A percentile compares a stretch with the other conserved stretches of the same genome.
phyloP scores from a whole-genome alignment of 1,140 invertebrate species.

The Thrips palmi region DNA sequence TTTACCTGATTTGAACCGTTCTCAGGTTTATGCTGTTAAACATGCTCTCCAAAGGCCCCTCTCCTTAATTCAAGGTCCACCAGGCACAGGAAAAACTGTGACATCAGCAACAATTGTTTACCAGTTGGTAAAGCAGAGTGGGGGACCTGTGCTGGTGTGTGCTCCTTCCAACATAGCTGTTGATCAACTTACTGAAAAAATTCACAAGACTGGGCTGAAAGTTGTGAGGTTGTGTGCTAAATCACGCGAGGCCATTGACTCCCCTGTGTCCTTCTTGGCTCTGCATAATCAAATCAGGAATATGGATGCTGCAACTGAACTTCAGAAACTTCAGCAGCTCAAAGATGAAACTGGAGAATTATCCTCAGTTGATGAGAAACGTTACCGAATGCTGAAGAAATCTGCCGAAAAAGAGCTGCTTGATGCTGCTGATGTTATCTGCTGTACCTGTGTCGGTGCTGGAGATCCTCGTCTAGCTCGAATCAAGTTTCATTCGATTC shows the following conservation, averaged over 20 bases:
- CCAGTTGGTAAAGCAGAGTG: constrained; percentile 87
- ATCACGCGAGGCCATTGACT: constrained; percentile 94
- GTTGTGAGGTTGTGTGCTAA: constrained; percentile 95
- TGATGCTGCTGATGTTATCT: constrained; percentile 94
- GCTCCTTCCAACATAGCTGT: constrained; percentile 98
- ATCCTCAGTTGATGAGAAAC: constrained; percentile 82
- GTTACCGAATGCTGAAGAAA: constrained; percentile 82
- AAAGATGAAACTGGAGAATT: constrained; percentile 96
- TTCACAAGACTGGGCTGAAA: constrained; percentile 93
- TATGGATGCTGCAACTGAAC: constrained; percentile 77
- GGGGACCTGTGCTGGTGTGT: constrained; percentile 90
- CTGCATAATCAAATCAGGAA: constrained; percentile 95
- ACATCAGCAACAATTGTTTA: constrained; percentile 99
- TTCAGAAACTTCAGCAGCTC: constrained; percentile 89
- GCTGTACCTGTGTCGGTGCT: constrained; percentile 96
- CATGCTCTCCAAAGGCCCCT: constrained; percentile 93
- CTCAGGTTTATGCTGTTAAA: constrained; percentile 97
- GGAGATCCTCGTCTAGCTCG: constrained; percentile 83
- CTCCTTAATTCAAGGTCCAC: constrained; percentile 75
- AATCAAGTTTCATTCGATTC: constrained; percentile 89
- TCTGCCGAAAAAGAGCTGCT: constrained; percentile 82
- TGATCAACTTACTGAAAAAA: constrained; percentile 97
- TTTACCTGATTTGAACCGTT: constrained; percentile 91
- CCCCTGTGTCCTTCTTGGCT: constrained; percentile 90
- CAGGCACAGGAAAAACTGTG: constrained; percentile 94